Evolutionary conservation across 2,888 invertebrate genomes (phyloP).

Genomic region (Epirrhoe alternata): DNA sequence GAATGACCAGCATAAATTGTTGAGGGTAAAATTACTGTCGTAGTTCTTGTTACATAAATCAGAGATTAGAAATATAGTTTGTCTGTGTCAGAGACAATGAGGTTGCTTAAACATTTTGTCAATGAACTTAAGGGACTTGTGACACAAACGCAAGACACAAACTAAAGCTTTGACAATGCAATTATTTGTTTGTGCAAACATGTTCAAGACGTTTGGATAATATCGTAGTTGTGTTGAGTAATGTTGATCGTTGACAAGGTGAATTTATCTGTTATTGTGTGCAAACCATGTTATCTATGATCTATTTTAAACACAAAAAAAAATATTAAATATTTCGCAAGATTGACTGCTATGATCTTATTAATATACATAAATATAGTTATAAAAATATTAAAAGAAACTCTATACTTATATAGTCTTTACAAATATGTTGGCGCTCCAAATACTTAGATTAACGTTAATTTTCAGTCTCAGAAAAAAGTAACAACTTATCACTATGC

Average conservation of each 20-base stretch:
- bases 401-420: too few species aligned
- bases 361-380: too few species aligned
- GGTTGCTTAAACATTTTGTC: neutral
- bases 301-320: too few species aligned
- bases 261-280: neutral
- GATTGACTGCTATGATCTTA: too few species aligned
- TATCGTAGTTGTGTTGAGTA: neutral
- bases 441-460: too few species aligned
- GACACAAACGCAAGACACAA: neutral
- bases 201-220: neutral
- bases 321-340: too few species aligned
- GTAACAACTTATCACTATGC: too few species aligned
- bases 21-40: neutral
- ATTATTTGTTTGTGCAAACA: neutral
- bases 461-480: too few species aligned
- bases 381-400: too few species aligned
- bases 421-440: too few species aligned
- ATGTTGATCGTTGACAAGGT: too few species aligned
- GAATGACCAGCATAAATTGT: neutral
- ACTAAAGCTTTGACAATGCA: neutral
- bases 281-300: too few species aligned
- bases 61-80: neutral
- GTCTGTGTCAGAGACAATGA: neutral
- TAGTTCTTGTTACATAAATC: neutral
- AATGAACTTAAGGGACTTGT: neutral